Conservation (phyloP, 2,797 vertebrate species). For the Falco biarmicus region DNA sequence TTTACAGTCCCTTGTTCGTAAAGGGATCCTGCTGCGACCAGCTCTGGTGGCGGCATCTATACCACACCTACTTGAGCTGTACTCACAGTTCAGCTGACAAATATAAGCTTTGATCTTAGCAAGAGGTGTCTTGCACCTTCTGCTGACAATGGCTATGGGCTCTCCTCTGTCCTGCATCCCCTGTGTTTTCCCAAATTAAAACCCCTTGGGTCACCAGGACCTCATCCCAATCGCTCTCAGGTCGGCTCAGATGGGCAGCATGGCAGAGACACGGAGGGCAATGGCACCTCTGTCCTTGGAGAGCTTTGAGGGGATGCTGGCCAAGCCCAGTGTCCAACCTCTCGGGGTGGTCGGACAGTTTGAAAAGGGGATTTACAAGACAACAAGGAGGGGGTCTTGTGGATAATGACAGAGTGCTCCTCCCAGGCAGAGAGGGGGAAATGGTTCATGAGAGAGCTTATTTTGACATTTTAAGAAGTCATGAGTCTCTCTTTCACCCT, state of each 20-base stretch:
- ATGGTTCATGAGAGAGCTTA: background rate
- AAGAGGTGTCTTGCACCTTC: background rate
- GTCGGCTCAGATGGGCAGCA: background rate
- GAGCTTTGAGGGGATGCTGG: background rate
- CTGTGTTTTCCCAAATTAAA: background rate
- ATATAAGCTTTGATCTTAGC: background rate
- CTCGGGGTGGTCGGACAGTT: too few relatives aligned
- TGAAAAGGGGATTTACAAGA: background rate
- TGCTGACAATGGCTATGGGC: fast-evolving
- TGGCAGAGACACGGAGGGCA: background rate
- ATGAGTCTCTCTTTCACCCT: background rate
- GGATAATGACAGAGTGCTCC: background rate
- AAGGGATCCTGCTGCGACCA: background rate
- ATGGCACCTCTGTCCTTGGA: background rate
- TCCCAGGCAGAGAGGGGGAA: background rate
- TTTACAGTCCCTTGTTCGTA: background rate
- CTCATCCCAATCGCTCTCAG: background rate
- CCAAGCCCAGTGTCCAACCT: background rate
- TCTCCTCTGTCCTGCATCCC: background rate
- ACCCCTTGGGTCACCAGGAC: background rate
- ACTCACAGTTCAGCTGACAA: background rate
- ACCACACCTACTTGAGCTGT: background rate
- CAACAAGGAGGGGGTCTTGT: background rate
- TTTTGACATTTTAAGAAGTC: background rate
- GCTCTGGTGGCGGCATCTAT: background rate